phyloP scores from a whole-genome alignment of 2,113 vertebrate species.

The Macaca mulatta region DNA sequence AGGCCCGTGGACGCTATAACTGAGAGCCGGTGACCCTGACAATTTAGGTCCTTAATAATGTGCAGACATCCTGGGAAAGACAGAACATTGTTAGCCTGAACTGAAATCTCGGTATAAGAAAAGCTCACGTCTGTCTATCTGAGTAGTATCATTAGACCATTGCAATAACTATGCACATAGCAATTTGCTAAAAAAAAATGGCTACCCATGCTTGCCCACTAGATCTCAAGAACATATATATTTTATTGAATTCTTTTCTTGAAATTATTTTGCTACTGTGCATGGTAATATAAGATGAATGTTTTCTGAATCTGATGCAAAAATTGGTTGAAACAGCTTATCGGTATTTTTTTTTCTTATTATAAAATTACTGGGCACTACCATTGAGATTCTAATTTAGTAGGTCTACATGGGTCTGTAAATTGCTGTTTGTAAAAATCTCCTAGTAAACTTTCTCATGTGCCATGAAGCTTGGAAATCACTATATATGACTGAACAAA shows the following conservation, averaged over 20 bases:
- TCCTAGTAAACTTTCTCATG: background rate
- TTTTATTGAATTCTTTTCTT: background rate
- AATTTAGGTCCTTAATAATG: background rate
- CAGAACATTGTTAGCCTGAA: background rate
- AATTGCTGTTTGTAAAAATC: background rate
- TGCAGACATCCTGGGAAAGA: background rate
- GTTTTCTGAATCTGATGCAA: background rate
- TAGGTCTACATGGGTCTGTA: background rate
- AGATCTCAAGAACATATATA: background rate
- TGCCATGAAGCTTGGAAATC: background rate
- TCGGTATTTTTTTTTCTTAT: background rate
- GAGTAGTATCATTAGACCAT: background rate
- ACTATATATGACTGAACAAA: background rate
- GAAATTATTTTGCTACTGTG: background rate
- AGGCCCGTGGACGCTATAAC: background rate
- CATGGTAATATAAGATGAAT: background rate
- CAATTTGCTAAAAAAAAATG: background rate
- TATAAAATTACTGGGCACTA: background rate
- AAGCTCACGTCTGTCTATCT: background rate
- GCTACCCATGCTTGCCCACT: rapidly evolving
- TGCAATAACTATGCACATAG: background rate
- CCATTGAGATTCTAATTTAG: background rate
- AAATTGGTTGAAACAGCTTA: background rate
- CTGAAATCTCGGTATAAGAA: background rate
- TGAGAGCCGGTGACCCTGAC: background rate